These are phyloP conservation scores for Aphyosemion australe DNA, from an alignment of 2,113 vertebrate species.

Conservation along the genomic window DNA sequence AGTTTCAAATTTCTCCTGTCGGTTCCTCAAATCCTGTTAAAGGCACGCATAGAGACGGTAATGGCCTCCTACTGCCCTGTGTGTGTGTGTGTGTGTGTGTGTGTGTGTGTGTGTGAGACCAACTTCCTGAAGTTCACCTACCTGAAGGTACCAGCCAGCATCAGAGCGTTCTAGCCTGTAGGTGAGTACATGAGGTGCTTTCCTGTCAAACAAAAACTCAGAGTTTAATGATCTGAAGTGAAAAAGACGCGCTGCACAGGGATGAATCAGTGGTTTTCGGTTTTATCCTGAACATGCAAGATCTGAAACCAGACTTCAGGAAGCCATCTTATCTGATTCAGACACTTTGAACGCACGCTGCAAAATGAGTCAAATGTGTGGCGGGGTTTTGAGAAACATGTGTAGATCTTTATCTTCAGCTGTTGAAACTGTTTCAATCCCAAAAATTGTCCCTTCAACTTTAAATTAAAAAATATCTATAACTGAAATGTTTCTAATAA, in stretches of 20 bases:
- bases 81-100: not conserved
- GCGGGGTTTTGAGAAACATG: no score
- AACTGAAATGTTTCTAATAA: no score
- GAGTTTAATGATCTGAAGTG: not conserved
- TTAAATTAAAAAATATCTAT: no score
- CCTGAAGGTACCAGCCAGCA: slow-evolving; percentile 60
- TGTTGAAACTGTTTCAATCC: no score
- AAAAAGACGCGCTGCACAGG: no score
- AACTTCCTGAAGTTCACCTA: slow-evolving; percentile 9
- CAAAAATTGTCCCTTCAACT: no score
- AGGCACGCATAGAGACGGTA: not conserved
- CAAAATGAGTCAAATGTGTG: no score
- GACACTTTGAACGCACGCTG: no score
- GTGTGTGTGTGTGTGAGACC: not conserved
- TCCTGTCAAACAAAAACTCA: slow-evolving; percentile 45
- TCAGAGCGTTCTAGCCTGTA: slow-evolving; percentile 52
- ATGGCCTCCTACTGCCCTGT: no score
- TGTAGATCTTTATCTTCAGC: no score
- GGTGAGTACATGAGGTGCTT: slow-evolving; percentile 66
- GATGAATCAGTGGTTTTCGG: slow-evolving; percentile 4
- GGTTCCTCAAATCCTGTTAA: slow-evolving; percentile 23
- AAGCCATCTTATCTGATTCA: no score
- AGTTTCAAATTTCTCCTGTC: slow-evolving; percentile 41
- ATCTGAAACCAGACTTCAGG: not conserved
- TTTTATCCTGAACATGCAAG: not conserved